These are phyloP conservation scores for Mythimna impura DNA, from an alignment of 2,888 invertebrate genomes.

Conservation along the genomic window DNA sequence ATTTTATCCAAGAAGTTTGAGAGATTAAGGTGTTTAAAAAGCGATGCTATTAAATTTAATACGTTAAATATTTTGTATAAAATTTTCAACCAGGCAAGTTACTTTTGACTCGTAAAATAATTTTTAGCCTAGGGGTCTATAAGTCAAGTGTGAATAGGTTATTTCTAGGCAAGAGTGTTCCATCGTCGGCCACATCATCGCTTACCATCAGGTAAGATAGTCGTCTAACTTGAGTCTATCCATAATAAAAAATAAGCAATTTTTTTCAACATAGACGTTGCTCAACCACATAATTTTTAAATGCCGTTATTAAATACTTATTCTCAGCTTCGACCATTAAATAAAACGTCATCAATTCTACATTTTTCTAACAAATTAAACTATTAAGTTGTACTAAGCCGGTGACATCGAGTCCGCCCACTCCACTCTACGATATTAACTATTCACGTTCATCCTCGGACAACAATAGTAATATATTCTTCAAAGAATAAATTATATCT, in stretches of 20 bases:
- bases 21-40: not conserved
- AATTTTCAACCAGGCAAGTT: too few species aligned
- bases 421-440: conserved; percentile 51
- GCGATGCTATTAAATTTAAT: not conserved
- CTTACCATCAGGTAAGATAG: too few species aligned
- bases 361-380: conserved; percentile 58
- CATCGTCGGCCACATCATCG: too few species aligned
- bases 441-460: conserved; percentile 55
- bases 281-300: conserved; percentile 11
- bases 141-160: too few species aligned
- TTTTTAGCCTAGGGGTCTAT: too few species aligned
- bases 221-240: too few species aligned
- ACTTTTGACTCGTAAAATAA: too few species aligned
- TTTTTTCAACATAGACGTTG: not conserved
- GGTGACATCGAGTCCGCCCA: conserved; percentile 51
- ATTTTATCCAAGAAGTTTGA: not conserved
- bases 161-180: too few species aligned
- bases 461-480: conserved; percentile 69
- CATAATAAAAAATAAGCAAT: too few species aligned
- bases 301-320: conserved; percentile 21
- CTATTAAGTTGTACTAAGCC: conserved; percentile 43
- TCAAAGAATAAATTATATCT: conserved; percentile 68
- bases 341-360: conserved; percentile 34
- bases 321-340: conserved; percentile 8
- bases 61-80: not conserved